Conservation (phyloP, 1,140 invertebrate genomes). For the Macrosteles quadrilineatus region DNA sequence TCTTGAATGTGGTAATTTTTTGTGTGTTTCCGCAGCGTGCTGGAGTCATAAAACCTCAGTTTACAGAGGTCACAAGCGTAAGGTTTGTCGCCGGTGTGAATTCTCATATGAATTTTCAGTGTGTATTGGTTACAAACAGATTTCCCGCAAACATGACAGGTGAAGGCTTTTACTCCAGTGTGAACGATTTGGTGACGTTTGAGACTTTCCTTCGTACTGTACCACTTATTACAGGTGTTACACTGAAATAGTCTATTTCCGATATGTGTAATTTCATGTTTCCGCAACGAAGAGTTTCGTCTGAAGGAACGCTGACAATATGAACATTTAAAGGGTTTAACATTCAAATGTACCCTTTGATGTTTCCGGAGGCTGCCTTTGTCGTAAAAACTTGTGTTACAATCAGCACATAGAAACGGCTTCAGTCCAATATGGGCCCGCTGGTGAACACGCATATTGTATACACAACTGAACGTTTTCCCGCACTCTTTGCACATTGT, state of each 20-base stretch:
- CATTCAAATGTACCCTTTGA: conserved; percentile 14
- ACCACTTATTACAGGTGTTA: conserved; percentile 54
- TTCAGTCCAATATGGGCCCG: conserved; percentile 64
- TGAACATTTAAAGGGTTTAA: neutral
- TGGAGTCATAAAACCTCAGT: conserved; percentile 20
- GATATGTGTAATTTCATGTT: conserved; percentile 53
- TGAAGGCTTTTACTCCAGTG: conserved; percentile 61
- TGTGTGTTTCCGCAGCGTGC: conserved; percentile 10
- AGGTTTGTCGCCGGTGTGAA: conserved; percentile 74
- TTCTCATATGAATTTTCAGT: conserved; percentile 72
- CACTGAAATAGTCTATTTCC: conserved; percentile 57
- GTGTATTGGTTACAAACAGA: conserved; percentile 79
- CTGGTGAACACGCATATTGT: conserved; percentile 36
- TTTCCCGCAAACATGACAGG: conserved; percentile 79
- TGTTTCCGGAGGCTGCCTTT: conserved; percentile 44
- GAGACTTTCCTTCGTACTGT: neutral
- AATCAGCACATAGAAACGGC: conserved; percentile 67
- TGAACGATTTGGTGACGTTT: conserved; percentile 21
- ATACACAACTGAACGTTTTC: conserved; percentile 42
- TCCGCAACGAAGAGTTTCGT: conserved; percentile 38
- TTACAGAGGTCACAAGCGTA: conserved; percentile 64
- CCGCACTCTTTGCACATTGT: conserved; percentile 53
- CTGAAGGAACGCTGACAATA: conserved; percentile 47
- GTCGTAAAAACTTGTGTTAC: conserved; percentile 73
- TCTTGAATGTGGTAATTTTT: conserved; percentile 2